Evolutionary conservation across 2,113 vertebrate genomes (phyloP).

Genomic region (Caranx melampygus): DNA sequence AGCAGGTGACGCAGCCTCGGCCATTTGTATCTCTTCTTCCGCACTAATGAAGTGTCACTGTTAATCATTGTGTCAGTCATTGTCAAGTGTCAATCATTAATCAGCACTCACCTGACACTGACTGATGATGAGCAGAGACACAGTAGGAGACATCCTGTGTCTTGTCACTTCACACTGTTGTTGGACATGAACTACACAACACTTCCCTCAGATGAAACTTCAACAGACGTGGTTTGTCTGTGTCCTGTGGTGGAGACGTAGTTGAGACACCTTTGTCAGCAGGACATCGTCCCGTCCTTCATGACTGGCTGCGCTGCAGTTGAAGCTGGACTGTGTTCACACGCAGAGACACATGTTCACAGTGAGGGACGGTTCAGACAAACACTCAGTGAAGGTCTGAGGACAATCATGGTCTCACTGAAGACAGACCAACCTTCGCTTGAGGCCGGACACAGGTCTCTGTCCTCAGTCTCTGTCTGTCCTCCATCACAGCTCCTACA

Average conservation of each 20-base stretch:
- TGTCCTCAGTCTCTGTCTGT: too few species aligned
- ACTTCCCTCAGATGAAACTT: neutral
- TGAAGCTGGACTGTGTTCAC: neutral
- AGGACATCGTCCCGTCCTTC: neutral
- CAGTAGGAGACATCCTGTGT: constrained; percentile 10
- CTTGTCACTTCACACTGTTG: neutral
- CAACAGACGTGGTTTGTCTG: neutral
- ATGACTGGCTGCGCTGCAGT: neutral
- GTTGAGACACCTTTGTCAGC: neutral
- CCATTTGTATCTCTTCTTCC: neutral
- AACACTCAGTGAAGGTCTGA: neutral
- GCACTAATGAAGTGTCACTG: constrained; percentile 52
- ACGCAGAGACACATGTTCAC: neutral
- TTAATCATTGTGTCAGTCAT: neutral
- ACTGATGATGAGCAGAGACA: constrained; percentile 17
- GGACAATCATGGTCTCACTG: neutral
- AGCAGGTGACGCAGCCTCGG: constrained; percentile 32
- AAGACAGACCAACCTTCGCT: neutral
- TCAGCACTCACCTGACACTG: constrained; percentile 35
- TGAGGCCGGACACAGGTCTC: neutral
- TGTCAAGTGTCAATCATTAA: constrained; percentile 24
- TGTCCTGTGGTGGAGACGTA: neutral
- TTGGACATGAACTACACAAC: neutral
- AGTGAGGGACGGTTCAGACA: neutral
- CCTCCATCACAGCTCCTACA: too few species aligned